Base-by-base conservation (phyloP, 2,113 vertebrate species). In the Gopherus evgoodei region DNA sequence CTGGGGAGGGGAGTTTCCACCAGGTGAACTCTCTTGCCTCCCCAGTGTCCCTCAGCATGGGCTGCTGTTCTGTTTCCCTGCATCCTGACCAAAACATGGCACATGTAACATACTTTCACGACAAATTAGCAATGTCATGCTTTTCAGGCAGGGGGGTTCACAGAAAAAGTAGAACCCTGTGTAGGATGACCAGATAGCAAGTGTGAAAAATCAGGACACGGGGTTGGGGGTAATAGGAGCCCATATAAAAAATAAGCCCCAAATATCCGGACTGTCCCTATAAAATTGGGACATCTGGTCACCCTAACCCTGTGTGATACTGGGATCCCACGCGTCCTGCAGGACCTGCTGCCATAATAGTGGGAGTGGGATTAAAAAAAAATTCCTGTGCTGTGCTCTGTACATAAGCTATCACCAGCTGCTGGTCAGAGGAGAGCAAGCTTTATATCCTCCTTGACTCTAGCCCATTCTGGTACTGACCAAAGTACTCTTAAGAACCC, bases 61-160 rank as follows among this genome's bases (percentile, higher is more conserved):
- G 83, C 59, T 95, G 93, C 75, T 93, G 21, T 90, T 88, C 93
- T 86, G 75, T 91, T 96, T 95, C 75, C 89, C 83, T 72, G 29
- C 75, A 35, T 94, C 93, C 87, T 96, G 86, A 89, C 90, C 86
- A 93, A 95, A 96, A 96, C 0, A 0, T 35, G 21, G 54, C 4
- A 38, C 24, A 22, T 81, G 56, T 35, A 49, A 24, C 25, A 47
- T 79, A 79, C 54, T 29, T 42, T 42, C 49, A 49, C 42, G 82
- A 62, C 53, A 59, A 62, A 11, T 76, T 38, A 49, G 38, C 12
- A 78, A 47, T 13, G n/a, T 22, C 83, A 31, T 78, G 69, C 91
- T 78, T 52, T 84, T 54, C 62, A 19, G 59, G 59, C 29, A 52
- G 47, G 56, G 22, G 9, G 44, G 5, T 62, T 90, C 59, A 75